Evolutionary conservation across 2,797 vertebrate genomes (phyloP).

Genomic region (Sebastes wilsoni): DNA sequence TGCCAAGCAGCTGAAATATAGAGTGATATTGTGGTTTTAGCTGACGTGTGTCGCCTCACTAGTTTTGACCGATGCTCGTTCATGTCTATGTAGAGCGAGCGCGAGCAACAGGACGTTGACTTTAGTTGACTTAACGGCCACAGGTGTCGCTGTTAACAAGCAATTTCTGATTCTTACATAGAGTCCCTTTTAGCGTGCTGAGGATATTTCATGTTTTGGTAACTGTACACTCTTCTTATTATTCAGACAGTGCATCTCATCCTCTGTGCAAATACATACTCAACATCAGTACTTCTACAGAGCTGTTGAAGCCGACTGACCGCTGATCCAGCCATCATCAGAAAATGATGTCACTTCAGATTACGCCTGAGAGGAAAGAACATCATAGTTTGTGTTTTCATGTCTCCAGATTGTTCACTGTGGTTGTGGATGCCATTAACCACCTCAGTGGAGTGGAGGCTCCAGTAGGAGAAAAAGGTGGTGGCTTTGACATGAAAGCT

Average conservation of each 20-base stretch:
- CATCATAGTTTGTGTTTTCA: not conserved
- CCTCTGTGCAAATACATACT: too few species aligned
- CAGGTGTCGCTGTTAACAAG: too few species aligned
- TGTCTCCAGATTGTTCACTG: constrained; percentile 85
- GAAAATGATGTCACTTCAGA: not conserved
- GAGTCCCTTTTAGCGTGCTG: not conserved
- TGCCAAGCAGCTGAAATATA: too few species aligned
- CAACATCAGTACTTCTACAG: not conserved
- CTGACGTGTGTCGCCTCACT: too few species aligned
- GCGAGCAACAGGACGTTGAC: too few species aligned
- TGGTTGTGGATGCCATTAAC: constrained; percentile 89
- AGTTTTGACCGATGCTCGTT: too few species aligned
- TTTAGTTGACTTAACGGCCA: too few species aligned
- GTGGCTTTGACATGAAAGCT: constrained; percentile 94
- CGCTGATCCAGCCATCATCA: not conserved
- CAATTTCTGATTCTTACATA: too few species aligned
- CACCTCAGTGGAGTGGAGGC: constrained; percentile 84
- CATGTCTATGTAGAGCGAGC: too few species aligned
- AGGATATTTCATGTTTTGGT: not conserved
- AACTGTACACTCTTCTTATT: not conserved
- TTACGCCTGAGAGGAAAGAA: not conserved
- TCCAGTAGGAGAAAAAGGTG: constrained; percentile 87
- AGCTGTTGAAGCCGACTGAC: not conserved
- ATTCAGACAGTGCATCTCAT: too few species aligned
- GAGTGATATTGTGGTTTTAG: too few species aligned